Evolutionary conservation across 2,113 vertebrate genomes (phyloP).

Genomic region (Poicephalus meyeri): DNA sequence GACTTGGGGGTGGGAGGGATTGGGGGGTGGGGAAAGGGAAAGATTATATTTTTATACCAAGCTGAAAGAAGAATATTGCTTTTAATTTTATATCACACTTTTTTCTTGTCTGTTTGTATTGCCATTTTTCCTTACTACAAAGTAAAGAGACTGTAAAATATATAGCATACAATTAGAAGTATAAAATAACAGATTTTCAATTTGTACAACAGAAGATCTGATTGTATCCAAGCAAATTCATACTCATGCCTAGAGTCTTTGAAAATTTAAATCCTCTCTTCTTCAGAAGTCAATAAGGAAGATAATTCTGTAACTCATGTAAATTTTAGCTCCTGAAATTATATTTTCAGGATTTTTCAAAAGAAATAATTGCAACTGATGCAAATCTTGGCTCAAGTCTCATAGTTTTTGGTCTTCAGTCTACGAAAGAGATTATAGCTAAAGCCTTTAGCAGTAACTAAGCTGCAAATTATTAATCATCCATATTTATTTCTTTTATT

Average conservation of each 20-base stretch:
- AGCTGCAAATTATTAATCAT: neutral
- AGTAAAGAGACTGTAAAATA: neutral
- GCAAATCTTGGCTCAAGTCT: neutral
- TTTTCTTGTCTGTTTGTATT: neutral
- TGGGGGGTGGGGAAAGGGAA: neutral
- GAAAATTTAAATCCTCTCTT: neutral
- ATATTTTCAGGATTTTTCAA: neutral
- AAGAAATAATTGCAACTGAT: neutral
- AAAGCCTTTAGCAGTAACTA: neutral
- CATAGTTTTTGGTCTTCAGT: neutral
- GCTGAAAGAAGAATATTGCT: neutral
- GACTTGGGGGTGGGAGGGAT: neutral
- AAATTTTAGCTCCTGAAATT: neutral
- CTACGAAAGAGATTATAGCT: neutral
- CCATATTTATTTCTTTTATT: neutral
- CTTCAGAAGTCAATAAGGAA: neutral
- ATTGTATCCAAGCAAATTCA: neutral
- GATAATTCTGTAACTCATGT: neutral
- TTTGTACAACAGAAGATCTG: neutral
- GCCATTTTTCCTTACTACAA: neutral
- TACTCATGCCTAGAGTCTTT: neutral
- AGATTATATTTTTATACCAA: neutral
- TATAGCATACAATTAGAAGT: neutral
- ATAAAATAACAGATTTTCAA: neutral
- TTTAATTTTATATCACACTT: neutral